Evolutionary conservation across 2,113 vertebrate genomes (phyloP), one percentile per base, ranked within the genome.

Genomic region (Oxygymnocypris stewartii): DNA sequence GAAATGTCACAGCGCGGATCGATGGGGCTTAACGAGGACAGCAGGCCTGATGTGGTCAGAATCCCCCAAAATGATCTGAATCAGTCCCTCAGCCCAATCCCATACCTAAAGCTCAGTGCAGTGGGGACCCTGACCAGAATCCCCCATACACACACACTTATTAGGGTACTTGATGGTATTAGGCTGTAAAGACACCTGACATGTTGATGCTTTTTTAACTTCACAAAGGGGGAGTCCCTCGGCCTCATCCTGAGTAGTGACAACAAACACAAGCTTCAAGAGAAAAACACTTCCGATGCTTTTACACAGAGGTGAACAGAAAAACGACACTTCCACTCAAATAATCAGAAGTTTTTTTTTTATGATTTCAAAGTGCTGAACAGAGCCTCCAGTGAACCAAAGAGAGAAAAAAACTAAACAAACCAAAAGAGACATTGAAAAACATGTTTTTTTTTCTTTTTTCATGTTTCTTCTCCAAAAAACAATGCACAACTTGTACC

Each of bases 321-420:
- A 90, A 92, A 89, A 91, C 90, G 84, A 95, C 88, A 42, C 90
- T 88, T 90, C 87, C 28, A 82, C 88, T 87, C 93, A 93, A 94
- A 93, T 95, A 93, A 93, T 93, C 94, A 94, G 92, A 92, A 93
- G 51, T 20, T 9, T 92, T 95, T 94, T n/a, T 92, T 95, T 96
- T 95, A 96, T 96, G 91, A 95, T 96, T 94, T 96, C 93, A 95
- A 96, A 95, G 94, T 96, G 94, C 94, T 93, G 93, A 95, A 95
- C 94, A 94, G 92, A 95, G 95, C 94, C 94, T 96, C 95, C 95
- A 96, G 95, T 95, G 94, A 95, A 94, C 92, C 92, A 92, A 94
- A 93, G 91, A 93, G 92, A 92, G 92, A 91, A n/a, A n/a, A 92
- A 90, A 89, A 89, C 88, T 89, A 80, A 88, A 92, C 93, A 93